Conservation (phyloP, 2,797 vertebrate genomes). For the Balearica regulorum region DNA sequence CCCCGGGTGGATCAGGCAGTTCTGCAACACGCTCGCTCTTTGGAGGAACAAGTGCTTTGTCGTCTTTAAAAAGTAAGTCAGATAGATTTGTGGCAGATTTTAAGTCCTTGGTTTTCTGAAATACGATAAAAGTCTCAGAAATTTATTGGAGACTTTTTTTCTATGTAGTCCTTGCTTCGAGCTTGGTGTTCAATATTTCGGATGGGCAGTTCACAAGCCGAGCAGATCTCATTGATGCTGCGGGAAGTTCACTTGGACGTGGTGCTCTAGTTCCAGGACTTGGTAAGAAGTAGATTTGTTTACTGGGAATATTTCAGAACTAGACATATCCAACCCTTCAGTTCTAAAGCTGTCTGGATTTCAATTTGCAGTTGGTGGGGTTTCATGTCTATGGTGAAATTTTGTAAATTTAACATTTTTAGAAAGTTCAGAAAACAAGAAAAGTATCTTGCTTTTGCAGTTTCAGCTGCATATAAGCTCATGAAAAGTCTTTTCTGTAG, state of each 20-base stretch:
- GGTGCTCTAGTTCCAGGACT: slow-evolving; percentile 93
- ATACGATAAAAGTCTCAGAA: not conserved
- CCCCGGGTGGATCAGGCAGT: slow-evolving; percentile 93
- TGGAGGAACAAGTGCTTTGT: slow-evolving; percentile 92
- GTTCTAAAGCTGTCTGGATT: not conserved
- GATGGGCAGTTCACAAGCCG: slow-evolving; percentile 96
- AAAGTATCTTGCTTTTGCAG: not conserved
- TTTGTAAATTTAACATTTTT: not conserved
- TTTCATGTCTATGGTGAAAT: not conserved
- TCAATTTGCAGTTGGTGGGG: not conserved
- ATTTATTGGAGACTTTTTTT: not conserved
- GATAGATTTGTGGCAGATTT: rapidly evolving
- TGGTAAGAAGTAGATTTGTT: slow-evolving; percentile 76
- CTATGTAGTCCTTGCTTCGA: slow-evolving; percentile 89
- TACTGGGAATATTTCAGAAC: not conserved
- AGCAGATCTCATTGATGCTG: slow-evolving; percentile 96
- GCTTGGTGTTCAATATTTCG: slow-evolving; percentile 91
- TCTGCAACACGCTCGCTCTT: slow-evolving; percentile 98
- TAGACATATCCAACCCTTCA: not conserved
- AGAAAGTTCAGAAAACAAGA: not conserved
- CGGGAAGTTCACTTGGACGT: slow-evolving; percentile 93
- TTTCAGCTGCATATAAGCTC: not conserved
- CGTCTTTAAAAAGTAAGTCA: slow-evolving; percentile 93
- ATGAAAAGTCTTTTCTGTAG: not conserved
- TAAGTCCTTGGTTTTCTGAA: not conserved